Evolutionary conservation across 2,888 invertebrate genomes (phyloP), one percentile per base, ranked within the genome.

Genomic region (Cyclophora albipunctata): DNA sequence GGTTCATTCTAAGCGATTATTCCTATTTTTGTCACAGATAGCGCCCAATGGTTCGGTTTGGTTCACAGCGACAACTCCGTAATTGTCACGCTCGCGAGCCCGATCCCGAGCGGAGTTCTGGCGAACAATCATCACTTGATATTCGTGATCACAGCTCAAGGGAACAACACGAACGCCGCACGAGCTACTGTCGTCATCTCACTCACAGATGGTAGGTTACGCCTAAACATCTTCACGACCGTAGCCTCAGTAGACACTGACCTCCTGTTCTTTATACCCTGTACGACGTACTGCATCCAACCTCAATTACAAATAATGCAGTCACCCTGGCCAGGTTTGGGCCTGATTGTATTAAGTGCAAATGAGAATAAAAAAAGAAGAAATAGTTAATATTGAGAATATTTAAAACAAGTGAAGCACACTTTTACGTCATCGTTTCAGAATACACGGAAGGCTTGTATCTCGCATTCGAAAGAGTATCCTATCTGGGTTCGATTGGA

Each of bases 21-120:
- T 20, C 20, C 20, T 20, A 20, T 20, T 20, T 37, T 37, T 5
- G 3, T 66, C 68, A 41, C 58, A 74, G 74, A 66, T 5, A 45
- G 64, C 34, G 47, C 69, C 0, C 57, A 63, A 34, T 72, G 68
- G 66, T 75, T 71, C 45, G 45, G 34, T 7, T 44, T 67, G 35
- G 37, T 41, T 6, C 51, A 40, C 5, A 34, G 42, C 7, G 60
- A 42, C 33, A 66, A 67, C 47, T 53, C 57, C 0, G 54, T 53
- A 2, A 59, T 47, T 34, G 42, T 71, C 40, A 47, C 34, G 2
- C 34, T 59, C 33, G 34, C 53, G 7, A 54, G 48, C 33, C 50
- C 64, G 3, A 64, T 73, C 40, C 69, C 73, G 3, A 48, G 58
- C 3, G 59, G 60, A n/a, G 58, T 69, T 2, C 33, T 71, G 34